Percentiles rank a stretch among this genome's conserved stretches.
phyloP scores from a whole-genome alignment of 35 echinoderm and acorn worm genomes.

The Chiridota heheva region DNA sequence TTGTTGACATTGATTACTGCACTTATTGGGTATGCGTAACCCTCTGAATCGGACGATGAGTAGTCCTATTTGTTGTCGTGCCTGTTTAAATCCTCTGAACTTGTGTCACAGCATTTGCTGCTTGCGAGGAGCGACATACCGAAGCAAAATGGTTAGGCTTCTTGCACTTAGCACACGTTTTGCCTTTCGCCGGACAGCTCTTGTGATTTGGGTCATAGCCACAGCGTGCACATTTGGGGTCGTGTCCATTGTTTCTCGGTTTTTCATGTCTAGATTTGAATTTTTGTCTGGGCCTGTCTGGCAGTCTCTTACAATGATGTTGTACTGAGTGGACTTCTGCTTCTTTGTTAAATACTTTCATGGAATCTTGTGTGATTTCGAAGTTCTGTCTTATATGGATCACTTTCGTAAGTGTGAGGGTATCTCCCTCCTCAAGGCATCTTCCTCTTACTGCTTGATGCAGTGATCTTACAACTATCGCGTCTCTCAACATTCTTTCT shows the following conservation, averaged over 20 bases:
- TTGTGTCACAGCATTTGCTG: constrained; percentile 26
- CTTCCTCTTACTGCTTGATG: constrained; percentile 49
- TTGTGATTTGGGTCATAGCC: constrained; percentile 38
- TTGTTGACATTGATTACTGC: background rate
- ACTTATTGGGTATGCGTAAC: background rate
- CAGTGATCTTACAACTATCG: constrained; percentile 26
- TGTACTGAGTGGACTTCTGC: constrained; percentile 6
- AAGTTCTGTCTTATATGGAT: constrained; percentile 24
- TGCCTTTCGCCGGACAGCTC: constrained; percentile 60
- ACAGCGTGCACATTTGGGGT: constrained; percentile 61
- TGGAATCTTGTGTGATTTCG: constrained; percentile 16
- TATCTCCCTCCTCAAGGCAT: constrained; percentile 69
- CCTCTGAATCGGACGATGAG: background rate
- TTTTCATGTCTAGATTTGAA: background rate
- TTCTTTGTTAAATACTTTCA: constrained; percentile 23
- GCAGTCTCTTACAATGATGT: background rate
- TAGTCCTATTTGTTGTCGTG: too few species aligned
- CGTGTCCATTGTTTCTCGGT: background rate
- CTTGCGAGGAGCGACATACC: constrained; percentile 34
- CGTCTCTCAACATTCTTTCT: constrained; percentile 68
- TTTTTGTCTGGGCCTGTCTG: background rate
- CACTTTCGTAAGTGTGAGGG: constrained; percentile 26
- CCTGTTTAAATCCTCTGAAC: too few species aligned
- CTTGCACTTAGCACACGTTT: constrained; percentile 46
- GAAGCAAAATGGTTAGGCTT: constrained; percentile 68